phyloP scores from a whole-genome alignment of 2,113 vertebrate genomes.

The Coryphaenoides rupestris region DNA sequence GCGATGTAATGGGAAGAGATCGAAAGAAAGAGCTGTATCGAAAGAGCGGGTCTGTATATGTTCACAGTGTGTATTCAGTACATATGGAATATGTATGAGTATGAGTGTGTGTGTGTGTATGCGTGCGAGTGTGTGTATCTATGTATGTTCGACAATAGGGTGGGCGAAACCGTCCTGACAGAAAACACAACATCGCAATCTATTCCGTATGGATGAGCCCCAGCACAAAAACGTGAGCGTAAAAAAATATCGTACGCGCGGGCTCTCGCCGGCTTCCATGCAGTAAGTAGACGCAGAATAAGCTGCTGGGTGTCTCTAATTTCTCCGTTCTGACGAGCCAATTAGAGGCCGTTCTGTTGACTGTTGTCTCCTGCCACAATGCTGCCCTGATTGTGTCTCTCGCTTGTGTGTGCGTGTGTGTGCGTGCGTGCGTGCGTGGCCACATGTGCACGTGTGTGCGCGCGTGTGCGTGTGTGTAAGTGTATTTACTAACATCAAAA shows the following conservation, averaged over 20 bases:
- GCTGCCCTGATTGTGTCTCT: conserved; percentile 35
- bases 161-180: not conserved
- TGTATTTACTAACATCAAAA: conserved; percentile 69
- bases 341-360: conserved; percentile 40
- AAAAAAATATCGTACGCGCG: not conserved
- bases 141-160: not conserved
- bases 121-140: too few species aligned
- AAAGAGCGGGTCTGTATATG: conserved; percentile 3
- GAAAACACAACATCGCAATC: conserved; percentile 3
- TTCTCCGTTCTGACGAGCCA: conserved; percentile 40
- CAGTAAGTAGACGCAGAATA: conserved; percentile 13
- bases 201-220: too few species aligned
- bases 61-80: too few species aligned
- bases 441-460: conserved; percentile 9
- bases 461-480: conserved; percentile 18
- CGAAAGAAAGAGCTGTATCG: too few species aligned
- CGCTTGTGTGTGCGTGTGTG: conserved; percentile 16
- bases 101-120: too few species aligned
- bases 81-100: too few species aligned
- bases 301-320: conserved; percentile 30
- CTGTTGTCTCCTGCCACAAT: conserved; percentile 11
- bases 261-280: conserved; percentile 9
- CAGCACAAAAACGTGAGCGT: too few species aligned
- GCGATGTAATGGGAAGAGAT: conserved; percentile 29
- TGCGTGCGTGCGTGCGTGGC: conserved; percentile 8